A percentile compares a stretch with the other conserved stretches of the same genome.
Evolutionary conservation across 2,888 invertebrate genomes (phyloP).

Genomic region (Antitype chi): DNA sequence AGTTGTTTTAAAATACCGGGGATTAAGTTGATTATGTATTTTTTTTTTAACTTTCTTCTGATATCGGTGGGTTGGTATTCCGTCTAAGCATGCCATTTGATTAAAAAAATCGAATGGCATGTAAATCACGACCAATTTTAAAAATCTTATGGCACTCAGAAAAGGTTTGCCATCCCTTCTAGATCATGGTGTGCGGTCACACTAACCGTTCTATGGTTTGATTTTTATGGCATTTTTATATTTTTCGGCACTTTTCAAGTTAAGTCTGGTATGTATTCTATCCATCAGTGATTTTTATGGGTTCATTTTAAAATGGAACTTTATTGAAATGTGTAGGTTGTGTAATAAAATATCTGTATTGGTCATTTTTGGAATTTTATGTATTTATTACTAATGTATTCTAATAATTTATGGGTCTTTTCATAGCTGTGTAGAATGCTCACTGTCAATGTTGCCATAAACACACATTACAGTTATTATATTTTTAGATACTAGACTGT

Average conservation of each 20-base stretch:
- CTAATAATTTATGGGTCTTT: background rate
- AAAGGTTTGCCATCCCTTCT: conserved; percentile 19
- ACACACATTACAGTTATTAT: background rate
- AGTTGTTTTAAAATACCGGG: background rate
- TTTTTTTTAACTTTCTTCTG: background rate
- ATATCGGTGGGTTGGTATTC: background rate
- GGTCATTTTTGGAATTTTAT: conserved; percentile 14
- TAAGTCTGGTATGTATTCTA: conserved; percentile 28
- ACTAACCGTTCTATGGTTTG: conserved; percentile 7
- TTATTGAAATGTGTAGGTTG: conserved; percentile 8
- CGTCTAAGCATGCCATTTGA: background rate
- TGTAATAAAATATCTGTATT: background rate
- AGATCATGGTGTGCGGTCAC: conserved; percentile 26
- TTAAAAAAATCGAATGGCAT: background rate
- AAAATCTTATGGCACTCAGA: no score
- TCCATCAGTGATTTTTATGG: conserved; percentile 26
- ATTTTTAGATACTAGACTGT: no score
- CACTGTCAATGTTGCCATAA: background rate
- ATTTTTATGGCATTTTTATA: conserved; percentile 48
- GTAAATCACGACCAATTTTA: background rate
- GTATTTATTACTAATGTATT: conserved; percentile 6
- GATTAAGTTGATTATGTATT: background rate
- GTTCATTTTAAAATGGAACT: conserved; percentile 40
- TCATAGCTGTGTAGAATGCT: background rate
- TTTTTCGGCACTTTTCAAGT: conserved; percentile 56